Evolutionary conservation across 1,140 invertebrate species (phyloP), one percentile per base, ranked within the genome.

Genomic region (Pseudomyrmex pallidus): DNA sequence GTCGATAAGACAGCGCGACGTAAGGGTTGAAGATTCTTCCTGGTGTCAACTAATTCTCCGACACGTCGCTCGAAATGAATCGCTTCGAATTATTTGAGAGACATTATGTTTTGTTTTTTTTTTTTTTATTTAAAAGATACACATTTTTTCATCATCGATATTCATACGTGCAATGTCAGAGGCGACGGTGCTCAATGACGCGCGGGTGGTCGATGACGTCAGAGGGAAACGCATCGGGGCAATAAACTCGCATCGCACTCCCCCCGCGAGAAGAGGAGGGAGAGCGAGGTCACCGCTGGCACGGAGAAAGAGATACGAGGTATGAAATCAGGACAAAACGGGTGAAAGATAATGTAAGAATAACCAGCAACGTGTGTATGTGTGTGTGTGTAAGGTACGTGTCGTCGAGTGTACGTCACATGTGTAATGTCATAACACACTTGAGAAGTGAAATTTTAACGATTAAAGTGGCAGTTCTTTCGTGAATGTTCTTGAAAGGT

Each of bases 181-280:
- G 76, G 63, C 76, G 44, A 74, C 63, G 68, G 61, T 80, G 76
- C 77, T 91, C 83, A 68, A 90, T 91, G 91, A 92, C 91, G 91
- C 78, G 78, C 68, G 62, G 73, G 25, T 85, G 68, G 78, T 83
- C 66, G 76, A 85, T 92, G 90, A 93, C 91, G 90, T 92, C 91
- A 91, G 84, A 85, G 85, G 67, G 67, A 64, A 78, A 59, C 67
- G 92, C 90, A 88, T 61, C 74, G 57, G 90, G 87, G 70, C 90
- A 90, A 17, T 92, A 92, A 92, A 92, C 92, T 90, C 82, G n/a
- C n/a, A 25, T 85, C 70, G 64, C 63, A 35, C 83, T n/a, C n/a
- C 17, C 35, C 0, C 5, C 5, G 5, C 5, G 5, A 35, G 35
- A 35, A 35, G 35, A 35, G 80, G 74, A 48, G 85, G 68, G 46